Evolutionary conservation across 2,797 vertebrate species (phyloP).

Genomic region (Anguilla megastoma): DNA sequence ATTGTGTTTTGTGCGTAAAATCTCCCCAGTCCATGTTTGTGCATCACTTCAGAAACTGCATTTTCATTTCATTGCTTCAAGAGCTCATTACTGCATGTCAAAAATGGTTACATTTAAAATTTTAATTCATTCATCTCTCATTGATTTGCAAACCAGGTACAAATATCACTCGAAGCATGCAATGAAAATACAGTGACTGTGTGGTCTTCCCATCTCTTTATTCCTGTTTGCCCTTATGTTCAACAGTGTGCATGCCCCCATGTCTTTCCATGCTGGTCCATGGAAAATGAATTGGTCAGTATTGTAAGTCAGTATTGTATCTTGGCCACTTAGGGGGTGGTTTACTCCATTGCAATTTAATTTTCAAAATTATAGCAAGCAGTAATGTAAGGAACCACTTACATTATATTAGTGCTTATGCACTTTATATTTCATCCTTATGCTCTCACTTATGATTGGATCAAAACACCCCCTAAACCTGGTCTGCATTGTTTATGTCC

Average conservation of each 20-base stretch:
- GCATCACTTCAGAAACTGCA: slow-evolving; percentile 62
- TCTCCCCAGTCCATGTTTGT: slow-evolving; percentile 45
- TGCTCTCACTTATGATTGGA: slow-evolving; percentile 32
- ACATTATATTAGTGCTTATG: not conserved
- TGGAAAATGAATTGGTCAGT: slow-evolving; percentile 29
- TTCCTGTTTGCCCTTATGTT: slow-evolving; percentile 19
- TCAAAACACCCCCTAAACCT: slow-evolving; percentile 47
- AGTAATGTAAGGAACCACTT: not conserved
- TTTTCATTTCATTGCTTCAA: slow-evolving; percentile 59
- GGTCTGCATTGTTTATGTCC: slow-evolving; percentile 36
- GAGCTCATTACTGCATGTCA: not conserved
- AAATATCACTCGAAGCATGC: slow-evolving; percentile 31
- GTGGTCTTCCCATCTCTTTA: not conserved
- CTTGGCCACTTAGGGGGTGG: slow-evolving; percentile 13
- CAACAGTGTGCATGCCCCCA: slow-evolving; percentile 41
- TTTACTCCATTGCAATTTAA: slow-evolving; percentile 45
- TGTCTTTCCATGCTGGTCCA: slow-evolving; percentile 15
- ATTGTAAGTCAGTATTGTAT: slow-evolving; percentile 42
- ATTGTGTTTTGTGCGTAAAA: slow-evolving; percentile 43
- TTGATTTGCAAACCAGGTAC: slow-evolving; percentile 9
- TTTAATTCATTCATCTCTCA: not conserved
- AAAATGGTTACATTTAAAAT: slow-evolving; percentile 15
- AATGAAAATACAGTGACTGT: slow-evolving; percentile 33
- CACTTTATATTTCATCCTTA: not conserved
- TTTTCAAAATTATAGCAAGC: not conserved